These are phyloP conservation scores for Parasteatoda tepidariorum DNA, from an alignment of 1,140 invertebrate genomes.

Conservation along the genomic window DNA sequence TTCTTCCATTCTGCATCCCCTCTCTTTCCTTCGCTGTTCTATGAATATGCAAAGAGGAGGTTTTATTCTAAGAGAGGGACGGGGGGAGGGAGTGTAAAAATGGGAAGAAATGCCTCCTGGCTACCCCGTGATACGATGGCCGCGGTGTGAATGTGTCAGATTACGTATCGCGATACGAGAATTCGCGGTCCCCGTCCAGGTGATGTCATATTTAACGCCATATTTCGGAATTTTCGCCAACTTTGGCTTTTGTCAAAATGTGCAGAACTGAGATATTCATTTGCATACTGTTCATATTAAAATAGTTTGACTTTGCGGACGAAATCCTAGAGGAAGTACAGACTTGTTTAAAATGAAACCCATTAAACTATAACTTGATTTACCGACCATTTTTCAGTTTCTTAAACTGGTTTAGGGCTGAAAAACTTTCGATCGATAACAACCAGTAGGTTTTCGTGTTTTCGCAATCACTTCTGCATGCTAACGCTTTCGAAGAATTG, in stretches of 20 bases:
- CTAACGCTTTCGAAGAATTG: too few relatives aligned
- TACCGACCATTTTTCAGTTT: too few relatives aligned
- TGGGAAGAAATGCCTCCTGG: conserved; percentile 36
- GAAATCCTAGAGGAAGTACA: too few relatives aligned
- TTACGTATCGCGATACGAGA: background rate
- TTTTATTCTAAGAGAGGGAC: conserved; percentile 17
- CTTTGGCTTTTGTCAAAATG: background rate
- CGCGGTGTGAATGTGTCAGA: conserved; percentile 28
- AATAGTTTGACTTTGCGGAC: too few relatives aligned
- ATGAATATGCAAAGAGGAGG: conserved; percentile 58
- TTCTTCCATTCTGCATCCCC: background rate
- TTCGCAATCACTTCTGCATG: too few relatives aligned
- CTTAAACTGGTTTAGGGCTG: too few relatives aligned
- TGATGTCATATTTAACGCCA: conserved; percentile 46
- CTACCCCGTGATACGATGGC: conserved; percentile 11
- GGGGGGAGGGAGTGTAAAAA: conserved; percentile 22
- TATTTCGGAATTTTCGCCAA: background rate
- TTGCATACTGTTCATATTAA: too few relatives aligned
- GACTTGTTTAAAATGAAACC: too few relatives aligned
- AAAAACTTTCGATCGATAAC: too few relatives aligned
- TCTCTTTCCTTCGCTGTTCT: conserved; percentile 7
- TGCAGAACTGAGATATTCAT: background rate
- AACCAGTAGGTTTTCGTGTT: too few relatives aligned
- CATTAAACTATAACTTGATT: too few relatives aligned
- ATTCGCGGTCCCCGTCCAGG: background rate